Percentiles rank a stretch among this genome's conserved stretches.
These are phyloP conservation scores for Labeo rohita DNA, from an alignment of 2,113 vertebrate genomes.

Conservation along the genomic window DNA sequence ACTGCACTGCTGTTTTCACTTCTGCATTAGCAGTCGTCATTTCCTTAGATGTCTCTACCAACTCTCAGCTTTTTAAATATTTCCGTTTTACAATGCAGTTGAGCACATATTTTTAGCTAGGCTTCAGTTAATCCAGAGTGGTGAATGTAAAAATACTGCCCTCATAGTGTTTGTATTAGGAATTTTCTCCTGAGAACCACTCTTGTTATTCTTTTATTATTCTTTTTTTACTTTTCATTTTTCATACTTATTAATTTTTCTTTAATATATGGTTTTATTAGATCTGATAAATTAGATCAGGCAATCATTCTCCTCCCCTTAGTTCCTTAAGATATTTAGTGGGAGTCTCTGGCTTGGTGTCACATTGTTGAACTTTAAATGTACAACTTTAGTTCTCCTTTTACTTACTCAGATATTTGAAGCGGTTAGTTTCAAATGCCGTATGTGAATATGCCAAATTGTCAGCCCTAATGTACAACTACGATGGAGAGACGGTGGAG, in stretches of 20 bases:
- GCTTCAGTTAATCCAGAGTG: neutral
- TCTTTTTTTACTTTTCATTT: no score
- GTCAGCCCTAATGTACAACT: constrained; percentile 28
- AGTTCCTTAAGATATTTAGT: constrained; percentile 15
- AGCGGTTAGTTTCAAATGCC: neutral
- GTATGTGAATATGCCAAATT: neutral
- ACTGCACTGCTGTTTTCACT: constrained; percentile 54
- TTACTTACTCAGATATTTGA: neutral
- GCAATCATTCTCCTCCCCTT: neutral
- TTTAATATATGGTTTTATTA: neutral
- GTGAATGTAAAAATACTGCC: neutral
- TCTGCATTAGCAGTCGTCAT: constrained; percentile 50
- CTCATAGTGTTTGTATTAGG: neutral
- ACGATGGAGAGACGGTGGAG: neutral
- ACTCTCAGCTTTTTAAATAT: constrained; percentile 19
- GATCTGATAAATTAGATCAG: neutral
- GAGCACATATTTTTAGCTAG: neutral
- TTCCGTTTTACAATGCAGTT: neutral
- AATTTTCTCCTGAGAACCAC: neutral
- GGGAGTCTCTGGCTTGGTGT: neutral
- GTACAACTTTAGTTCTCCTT: neutral
- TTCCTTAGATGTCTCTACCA: constrained; percentile 50
- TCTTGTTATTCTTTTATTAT: constrained; percentile 1
- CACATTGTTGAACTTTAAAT: neutral
- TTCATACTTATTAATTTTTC: neutral